These are phyloP conservation scores for Cherax destructor DNA, from an alignment of 1,140 invertebrate species.

Conservation along the genomic window DNA sequence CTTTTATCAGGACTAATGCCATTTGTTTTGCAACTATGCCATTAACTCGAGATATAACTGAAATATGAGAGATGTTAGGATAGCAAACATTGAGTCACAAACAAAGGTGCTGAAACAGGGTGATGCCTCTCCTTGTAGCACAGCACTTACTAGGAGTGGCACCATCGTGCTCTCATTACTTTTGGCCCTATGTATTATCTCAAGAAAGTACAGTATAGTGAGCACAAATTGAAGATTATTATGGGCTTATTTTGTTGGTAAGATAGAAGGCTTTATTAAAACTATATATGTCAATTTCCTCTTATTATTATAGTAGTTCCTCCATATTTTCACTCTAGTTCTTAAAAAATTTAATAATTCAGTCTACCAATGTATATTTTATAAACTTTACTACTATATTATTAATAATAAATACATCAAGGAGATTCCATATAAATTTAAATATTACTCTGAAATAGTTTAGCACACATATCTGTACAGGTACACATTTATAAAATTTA, in stretches of 20 bases:
- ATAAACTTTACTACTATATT: background rate
- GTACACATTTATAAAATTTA: background rate
- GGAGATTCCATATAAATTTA: background rate
- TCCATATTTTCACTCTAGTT: background rate
- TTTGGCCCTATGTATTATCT: conserved; percentile 16
- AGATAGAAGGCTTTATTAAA: conserved; percentile 6
- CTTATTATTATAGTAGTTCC: no score
- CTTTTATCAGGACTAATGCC: conserved; percentile 35
- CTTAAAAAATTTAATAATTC: background rate
- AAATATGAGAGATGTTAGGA: conserved; percentile 23
- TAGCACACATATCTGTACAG: background rate
- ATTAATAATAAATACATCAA: background rate
- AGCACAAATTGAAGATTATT: conserved; percentile 40
- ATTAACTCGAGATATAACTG: conserved; percentile 11
- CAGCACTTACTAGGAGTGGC: background rate
- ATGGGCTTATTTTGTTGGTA: conserved; percentile 27
- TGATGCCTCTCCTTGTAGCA: background rate
- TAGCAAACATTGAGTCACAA: conserved; percentile 41
- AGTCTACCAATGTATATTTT: background rate
- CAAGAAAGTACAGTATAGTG: conserved; percentile 21
- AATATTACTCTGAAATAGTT: background rate
- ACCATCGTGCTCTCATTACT: conserved; percentile 19
- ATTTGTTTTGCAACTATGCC: conserved; percentile 25
- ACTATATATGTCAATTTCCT: background rate
- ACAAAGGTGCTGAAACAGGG: conserved; percentile 17